Evolutionary conservation across 2,888 invertebrate genomes (phyloP), one percentile per base, ranked within the genome.

Genomic region (Drosophila fungiperda): DNA sequence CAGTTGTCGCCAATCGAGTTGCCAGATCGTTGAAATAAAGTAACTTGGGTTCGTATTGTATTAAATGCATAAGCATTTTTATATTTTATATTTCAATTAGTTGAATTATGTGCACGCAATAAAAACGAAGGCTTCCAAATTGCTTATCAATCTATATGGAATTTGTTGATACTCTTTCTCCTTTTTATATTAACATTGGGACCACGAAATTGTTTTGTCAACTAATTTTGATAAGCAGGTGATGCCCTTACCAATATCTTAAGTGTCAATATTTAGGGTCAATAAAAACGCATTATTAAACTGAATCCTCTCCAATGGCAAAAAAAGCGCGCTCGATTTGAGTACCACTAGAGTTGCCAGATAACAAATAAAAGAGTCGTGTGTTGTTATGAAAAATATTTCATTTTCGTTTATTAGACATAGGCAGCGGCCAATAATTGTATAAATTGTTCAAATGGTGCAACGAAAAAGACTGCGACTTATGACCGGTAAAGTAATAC

Each of bases 401-500:
- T 65, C 20, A 45, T 55, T 76, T 72, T 35, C 64, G 20, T 76
- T 82, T 83, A 65, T 76, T 82, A 80, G 70, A 74, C 73, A 82
- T 80, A 85, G 83, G 69, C 71, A 70, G 69, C 83, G 81, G 82
- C 75, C 89, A 88, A 70, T 81, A 66, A 59, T 73, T 66, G 49
- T 53, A 62, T 76, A 80, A 61, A 69, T 83, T 70, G 61, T 78
- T 79, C 54, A 73, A 57, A 53, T 42, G 64, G 60, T 78, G 80
- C 78, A 73, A 73, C 73, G 36, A 69, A 74, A 65, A 49, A 76
- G 73, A 48, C 59, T 68, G 65, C 57, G 60, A 52, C 53, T 73
- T 67, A 66, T 83, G 84, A 88, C 66, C 79, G 45, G 8, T 26
- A 23, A 74, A 73, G 64, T 89, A 88, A 87, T 87, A 88, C 78